Evolutionary conservation across 1,140 invertebrate genomes (phyloP).

Genomic region (Cepaea nemoralis): DNA sequence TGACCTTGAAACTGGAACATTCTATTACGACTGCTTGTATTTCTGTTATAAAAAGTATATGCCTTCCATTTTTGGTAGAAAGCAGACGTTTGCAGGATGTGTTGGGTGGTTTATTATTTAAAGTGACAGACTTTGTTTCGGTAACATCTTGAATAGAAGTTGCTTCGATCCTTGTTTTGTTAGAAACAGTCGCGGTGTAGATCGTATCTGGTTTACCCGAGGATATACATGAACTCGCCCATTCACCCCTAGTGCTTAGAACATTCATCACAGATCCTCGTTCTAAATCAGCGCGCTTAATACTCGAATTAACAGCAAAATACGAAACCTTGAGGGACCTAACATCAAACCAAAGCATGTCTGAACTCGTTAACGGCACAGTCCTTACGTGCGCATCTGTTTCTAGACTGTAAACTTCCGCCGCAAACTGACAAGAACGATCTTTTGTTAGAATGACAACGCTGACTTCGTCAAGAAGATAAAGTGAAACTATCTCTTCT

Average conservation of each 20-base stretch:
- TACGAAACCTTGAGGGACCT: slow-evolving; percentile 23
- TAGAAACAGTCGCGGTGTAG: slow-evolving; percentile 22
- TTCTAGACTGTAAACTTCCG: slow-evolving; percentile 38
- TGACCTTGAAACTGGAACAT: neutral
- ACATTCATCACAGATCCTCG: slow-evolving; percentile 17
- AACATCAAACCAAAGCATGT: slow-evolving; percentile 39
- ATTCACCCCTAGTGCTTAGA: neutral
- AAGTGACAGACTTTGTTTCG: neutral
- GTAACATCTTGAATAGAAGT: slow-evolving; percentile 16
- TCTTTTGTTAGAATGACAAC: slow-evolving; percentile 27
- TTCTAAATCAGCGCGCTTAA: slow-evolving; percentile 37
- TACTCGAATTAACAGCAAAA: slow-evolving; percentile 1
- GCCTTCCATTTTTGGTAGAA: slow-evolving; percentile 45
- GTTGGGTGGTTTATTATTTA: slow-evolving; percentile 27
- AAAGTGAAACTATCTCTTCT: neutral
- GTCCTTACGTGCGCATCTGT: slow-evolving; percentile 33
- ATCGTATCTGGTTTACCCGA: slow-evolving; percentile 1
- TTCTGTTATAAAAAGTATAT: slow-evolving; percentile 37
- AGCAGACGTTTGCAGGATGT: slow-evolving; percentile 23
- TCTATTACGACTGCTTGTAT: slow-evolving; percentile 37
- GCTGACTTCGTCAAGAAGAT: neutral
- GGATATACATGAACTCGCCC: slow-evolving; percentile 19
- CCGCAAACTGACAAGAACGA: slow-evolving; percentile 11
- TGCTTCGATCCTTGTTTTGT: slow-evolving; percentile 14
- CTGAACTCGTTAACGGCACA: slow-evolving; percentile 4